Evolutionary conservation across 2,797 vertebrate genomes (phyloP).

Genomic region (Thunnus albacares): DNA sequence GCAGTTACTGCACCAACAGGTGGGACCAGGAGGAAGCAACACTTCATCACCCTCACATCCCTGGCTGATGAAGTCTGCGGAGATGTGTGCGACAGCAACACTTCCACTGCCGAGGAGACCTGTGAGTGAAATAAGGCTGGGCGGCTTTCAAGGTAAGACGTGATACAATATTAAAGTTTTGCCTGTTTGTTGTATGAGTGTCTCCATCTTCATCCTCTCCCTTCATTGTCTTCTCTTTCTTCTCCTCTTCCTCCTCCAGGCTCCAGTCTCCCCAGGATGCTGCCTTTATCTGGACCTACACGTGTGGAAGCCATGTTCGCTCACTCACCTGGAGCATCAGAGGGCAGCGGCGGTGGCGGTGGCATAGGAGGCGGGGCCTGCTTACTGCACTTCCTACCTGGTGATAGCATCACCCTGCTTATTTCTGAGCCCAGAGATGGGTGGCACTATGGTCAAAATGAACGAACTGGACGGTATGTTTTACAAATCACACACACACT

Average conservation of each 20-base stretch:
- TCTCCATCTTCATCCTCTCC: background rate
- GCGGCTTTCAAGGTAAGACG: slow-evolving; percentile 84
- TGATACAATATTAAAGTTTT: background rate
- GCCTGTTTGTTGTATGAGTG: background rate
- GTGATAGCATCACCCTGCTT: slow-evolving; percentile 86
- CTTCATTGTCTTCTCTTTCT: background rate
- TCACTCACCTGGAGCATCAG: slow-evolving; percentile 78
- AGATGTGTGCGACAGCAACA: slow-evolving; percentile 86
- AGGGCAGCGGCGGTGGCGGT: slow-evolving; percentile 37
- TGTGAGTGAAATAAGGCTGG: slow-evolving; percentile 82
- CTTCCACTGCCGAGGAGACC: slow-evolving; percentile 89
- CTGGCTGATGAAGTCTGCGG: slow-evolving; percentile 79
- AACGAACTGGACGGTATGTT: slow-evolving; percentile 87
- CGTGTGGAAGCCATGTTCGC: slow-evolving; percentile 87
- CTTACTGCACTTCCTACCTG: slow-evolving; percentile 86
- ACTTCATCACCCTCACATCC: slow-evolving; percentile 71
- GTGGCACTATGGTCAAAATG: slow-evolving; percentile 91
- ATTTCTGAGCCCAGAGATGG: slow-evolving; percentile 90
- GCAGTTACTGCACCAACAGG: slow-evolving; percentile 79
- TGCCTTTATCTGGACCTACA: slow-evolving; percentile 80
- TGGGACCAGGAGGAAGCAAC: slow-evolving; percentile 67
- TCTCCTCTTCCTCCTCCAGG: slow-evolving; percentile 62
- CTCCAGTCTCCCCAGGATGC: slow-evolving; percentile 86
- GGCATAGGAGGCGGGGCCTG: slow-evolving; percentile 79
- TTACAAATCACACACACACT: background rate